These are phyloP conservation scores for Gonioctena quinquepunctata DNA, from an alignment of 1,140 invertebrate species.

Conservation along the genomic window DNA sequence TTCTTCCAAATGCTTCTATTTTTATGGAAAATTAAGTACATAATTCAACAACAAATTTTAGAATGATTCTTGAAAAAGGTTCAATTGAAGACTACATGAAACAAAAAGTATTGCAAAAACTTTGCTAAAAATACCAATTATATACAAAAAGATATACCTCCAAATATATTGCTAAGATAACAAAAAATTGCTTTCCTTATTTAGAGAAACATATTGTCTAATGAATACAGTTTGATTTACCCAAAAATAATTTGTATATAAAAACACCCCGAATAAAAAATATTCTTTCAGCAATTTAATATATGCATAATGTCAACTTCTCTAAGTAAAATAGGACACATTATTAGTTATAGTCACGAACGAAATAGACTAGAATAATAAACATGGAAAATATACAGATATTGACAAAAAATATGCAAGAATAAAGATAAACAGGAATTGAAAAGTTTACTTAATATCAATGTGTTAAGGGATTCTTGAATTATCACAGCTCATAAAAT, in stretches of 20 bases:
- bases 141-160: background rate
- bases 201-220: background rate
- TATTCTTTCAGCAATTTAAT: background rate
- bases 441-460: slow-evolving; percentile 16
- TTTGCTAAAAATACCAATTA: background rate
- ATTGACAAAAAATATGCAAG: slow-evolving; percentile 15
- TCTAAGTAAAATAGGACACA: slow-evolving; percentile 7
- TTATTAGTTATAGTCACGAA: slow-evolving; percentile 4
- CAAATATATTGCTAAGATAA: background rate
- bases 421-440: background rate
- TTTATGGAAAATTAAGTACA: no score
- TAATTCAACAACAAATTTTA: no score
- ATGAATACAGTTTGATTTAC: background rate
- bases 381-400: slow-evolving; percentile 17
- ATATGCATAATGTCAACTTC: background rate
- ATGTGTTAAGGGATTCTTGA: slow-evolving; percentile 3
- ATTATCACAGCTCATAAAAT: slow-evolving; percentile 18
- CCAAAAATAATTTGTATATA: background rate
- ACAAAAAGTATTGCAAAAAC: background rate
- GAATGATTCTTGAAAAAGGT: no score
- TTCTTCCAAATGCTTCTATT: no score
- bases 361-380: slow-evolving; percentile 15
- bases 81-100: no score
- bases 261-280: background rate
- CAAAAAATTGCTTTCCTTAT: background rate